Percentiles rank a stretch among this genome's conserved stretches.
phyloP scores from a whole-genome alignment of 2,797 vertebrate species.

The Helarctos malayanus region DNA sequence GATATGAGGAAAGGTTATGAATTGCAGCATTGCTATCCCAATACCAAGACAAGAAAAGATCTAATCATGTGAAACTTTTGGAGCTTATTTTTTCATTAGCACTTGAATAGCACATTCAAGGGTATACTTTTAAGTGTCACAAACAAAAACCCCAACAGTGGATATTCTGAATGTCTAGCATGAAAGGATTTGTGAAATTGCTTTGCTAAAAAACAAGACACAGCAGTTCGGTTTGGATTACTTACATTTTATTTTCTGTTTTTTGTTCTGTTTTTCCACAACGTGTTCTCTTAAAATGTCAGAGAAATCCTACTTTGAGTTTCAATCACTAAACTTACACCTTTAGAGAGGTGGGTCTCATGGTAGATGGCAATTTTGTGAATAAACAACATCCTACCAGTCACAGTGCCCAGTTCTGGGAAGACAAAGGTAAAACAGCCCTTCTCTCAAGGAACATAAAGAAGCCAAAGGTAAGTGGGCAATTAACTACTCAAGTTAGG shows the following conservation, averaged over 20 bases:
- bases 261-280: neutral
- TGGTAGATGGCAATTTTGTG: neutral
- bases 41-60: neutral
- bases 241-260: neutral
- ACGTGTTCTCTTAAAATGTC: neutral
- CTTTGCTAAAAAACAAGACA: neutral
- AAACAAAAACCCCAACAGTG: neutral
- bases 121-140: neutral
- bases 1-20: neutral
- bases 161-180: neutral
- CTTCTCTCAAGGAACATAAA: neutral
- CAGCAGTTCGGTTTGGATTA: neutral
- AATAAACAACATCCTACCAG: neutral
- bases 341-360: neutral
- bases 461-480: neutral
- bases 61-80: neutral
- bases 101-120: neutral
- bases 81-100: neutral
- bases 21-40: neutral
- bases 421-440: too few species aligned
- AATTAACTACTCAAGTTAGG: neutral
- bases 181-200: neutral
- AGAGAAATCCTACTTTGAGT: neutral
- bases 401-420: neutral
- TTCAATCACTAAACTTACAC: neutral